Evolutionary conservation across 2,113 vertebrate species (phyloP).

Genomic region (Oryzias celebensis): DNA sequence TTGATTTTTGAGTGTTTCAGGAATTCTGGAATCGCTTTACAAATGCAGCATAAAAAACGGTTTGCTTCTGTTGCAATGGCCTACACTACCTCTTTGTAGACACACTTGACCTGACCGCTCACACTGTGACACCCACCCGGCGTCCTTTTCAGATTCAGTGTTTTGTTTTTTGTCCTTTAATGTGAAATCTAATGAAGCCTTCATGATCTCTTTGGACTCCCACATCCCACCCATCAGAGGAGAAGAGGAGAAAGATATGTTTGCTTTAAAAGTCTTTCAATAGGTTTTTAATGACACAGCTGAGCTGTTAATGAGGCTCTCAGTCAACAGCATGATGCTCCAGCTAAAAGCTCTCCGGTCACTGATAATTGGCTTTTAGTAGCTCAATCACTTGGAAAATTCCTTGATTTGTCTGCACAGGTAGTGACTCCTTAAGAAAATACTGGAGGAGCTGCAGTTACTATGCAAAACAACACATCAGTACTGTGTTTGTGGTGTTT

Average conservation of each 20-base stretch:
- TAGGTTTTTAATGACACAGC: conserved; percentile 9
- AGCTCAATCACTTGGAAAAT: not conserved
- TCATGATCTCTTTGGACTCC: not conserved
- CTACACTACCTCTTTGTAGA: too few species aligned
- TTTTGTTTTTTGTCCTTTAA: not conserved
- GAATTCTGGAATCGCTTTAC: too few species aligned
- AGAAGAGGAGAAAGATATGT: conserved; percentile 1
- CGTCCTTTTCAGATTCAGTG: too few species aligned
- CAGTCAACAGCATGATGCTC: not conserved
- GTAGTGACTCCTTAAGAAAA: not conserved
- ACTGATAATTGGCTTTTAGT: not conserved
- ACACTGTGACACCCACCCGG: too few species aligned
- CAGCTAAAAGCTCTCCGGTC: conserved; percentile 3
- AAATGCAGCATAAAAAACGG: too few species aligned
- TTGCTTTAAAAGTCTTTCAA: conserved; percentile 11
- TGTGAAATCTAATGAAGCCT: not conserved
- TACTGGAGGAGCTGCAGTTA: not conserved
- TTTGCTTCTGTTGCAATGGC: too few species aligned
- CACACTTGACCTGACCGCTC: too few species aligned
- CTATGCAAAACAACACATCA: not conserved
- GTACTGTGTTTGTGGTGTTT: not conserved
- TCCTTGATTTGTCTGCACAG: not conserved
- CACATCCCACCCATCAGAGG: conserved; percentile 3
- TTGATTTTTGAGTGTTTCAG: too few species aligned
- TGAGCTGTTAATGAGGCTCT: conserved; percentile 5